phyloP scores from a whole-genome alignment of 2,797 vertebrate genomes.

The Zalophus californianus region DNA sequence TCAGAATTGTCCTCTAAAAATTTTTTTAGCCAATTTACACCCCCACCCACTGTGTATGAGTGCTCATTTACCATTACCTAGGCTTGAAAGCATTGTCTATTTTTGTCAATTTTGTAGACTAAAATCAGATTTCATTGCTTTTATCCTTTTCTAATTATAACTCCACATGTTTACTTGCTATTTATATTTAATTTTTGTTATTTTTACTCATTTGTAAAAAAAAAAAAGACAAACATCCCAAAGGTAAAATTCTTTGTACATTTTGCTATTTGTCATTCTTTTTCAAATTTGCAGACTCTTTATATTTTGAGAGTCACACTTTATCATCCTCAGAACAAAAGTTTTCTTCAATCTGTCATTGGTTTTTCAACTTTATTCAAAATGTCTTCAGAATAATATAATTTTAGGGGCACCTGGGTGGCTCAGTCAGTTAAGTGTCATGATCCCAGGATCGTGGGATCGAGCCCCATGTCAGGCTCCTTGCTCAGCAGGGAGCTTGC shows the following conservation, averaged over 20 bases:
- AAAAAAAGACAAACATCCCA: neutral
- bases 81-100: neutral
- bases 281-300: neutral
- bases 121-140: neutral
- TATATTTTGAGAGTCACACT: neutral
- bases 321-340: neutral
- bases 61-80: neutral
- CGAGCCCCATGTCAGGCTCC: too few relatives aligned
- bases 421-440: too few relatives aligned
- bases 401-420: neutral
- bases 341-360: neutral
- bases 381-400: neutral
- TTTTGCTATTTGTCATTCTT: neutral
- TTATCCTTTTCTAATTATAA: neutral
- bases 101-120: neutral
- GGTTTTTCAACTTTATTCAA: neutral
- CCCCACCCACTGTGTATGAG: neutral
- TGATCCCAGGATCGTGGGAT: too few relatives aligned
- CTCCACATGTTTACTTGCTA: neutral
- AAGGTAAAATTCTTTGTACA: neutral
- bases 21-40: neutral
- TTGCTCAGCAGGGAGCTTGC: neutral
- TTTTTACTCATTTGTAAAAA: neutral
- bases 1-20: neutral
- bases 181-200: neutral